A percentile compares a stretch with the other conserved stretches of the same genome.
phyloP scores from a whole-genome alignment of 2,888 invertebrate species.

The Teleogryllus oceanicus region DNA sequence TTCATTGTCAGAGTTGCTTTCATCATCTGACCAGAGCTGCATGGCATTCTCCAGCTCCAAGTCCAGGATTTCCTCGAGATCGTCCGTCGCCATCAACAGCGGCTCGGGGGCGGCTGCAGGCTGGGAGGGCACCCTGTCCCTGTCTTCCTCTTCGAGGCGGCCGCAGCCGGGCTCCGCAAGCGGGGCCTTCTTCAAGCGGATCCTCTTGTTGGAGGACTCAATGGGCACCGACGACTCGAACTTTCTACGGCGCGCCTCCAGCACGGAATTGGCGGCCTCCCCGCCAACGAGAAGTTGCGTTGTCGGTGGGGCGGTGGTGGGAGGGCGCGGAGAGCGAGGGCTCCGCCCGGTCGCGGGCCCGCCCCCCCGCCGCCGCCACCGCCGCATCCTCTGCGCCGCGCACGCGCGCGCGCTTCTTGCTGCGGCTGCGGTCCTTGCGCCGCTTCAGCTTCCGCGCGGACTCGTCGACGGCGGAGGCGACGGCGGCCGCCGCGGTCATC shows the following conservation, averaged over 20 bases:
- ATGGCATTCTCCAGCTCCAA: slow-evolving; percentile 27
- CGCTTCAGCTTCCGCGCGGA: background rate
- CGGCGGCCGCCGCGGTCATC: background rate
- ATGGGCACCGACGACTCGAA: slow-evolving; percentile 52
- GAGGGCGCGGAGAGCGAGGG: background rate
- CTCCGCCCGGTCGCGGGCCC: background rate
- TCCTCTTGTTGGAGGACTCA: slow-evolving; percentile 51
- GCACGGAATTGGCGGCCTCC: slow-evolving; percentile 42
- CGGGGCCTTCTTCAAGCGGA: slow-evolving; percentile 47
- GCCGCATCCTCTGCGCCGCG: background rate
- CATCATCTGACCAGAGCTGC: slow-evolving; percentile 48
- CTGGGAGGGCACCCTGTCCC: slow-evolving; percentile 32
- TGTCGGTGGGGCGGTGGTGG: background rate
- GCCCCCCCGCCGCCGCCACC: background rate
- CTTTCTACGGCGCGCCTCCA: slow-evolving; percentile 54
- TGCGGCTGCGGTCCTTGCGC: background rate
- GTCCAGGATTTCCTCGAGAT: slow-evolving; percentile 35
- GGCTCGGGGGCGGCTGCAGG: background rate
- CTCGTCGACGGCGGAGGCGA: background rate
- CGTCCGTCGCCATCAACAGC: slow-evolving; percentile 27
- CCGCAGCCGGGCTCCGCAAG: slow-evolving; percentile 26
- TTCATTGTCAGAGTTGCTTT: slow-evolving; percentile 48
- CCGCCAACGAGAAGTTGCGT: background rate
- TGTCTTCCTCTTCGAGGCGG: background rate
- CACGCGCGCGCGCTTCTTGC: background rate